phyloP scores from a whole-genome alignment of 2,797 vertebrate species.

The Chloroceryle amazona region DNA sequence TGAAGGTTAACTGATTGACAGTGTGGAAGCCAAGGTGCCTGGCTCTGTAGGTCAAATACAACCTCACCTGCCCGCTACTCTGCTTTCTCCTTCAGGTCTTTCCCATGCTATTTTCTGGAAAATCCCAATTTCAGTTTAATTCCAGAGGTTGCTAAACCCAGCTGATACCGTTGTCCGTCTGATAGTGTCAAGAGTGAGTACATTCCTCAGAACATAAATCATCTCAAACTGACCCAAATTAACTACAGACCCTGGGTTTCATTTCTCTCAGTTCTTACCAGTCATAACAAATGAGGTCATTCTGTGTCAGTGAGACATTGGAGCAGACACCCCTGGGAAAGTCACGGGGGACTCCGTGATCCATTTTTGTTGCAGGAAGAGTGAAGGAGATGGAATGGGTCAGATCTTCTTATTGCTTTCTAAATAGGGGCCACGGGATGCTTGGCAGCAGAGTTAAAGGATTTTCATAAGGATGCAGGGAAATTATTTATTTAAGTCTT shows the following conservation, averaged over 20 bases:
- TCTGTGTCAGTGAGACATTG: slow-evolving; percentile 42
- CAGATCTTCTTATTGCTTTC: not conserved
- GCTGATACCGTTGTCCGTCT: slow-evolving; percentile 36
- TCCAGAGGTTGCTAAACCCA: not conserved
- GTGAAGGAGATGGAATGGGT: not conserved
- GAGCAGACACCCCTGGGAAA: slow-evolving; percentile 31
- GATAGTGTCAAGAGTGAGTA: slow-evolving; percentile 10
- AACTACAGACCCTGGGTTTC: slow-evolving; percentile 72
- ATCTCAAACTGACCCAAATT: slow-evolving; percentile 71
- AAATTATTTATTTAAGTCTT: not conserved
- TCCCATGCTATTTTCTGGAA: not conserved
- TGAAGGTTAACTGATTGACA: slow-evolving; percentile 82
- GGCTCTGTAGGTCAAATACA: slow-evolving; percentile 12
- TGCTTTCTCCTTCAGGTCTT: not conserved
- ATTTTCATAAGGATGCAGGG: not conserved
- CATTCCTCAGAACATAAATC: slow-evolving; percentile 79
- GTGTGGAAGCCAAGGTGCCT: not conserved
- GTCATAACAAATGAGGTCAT: slow-evolving; percentile 83
- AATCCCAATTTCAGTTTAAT: not conserved
- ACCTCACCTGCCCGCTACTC: not conserved
- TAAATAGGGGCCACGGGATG: not conserved
- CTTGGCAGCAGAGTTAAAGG: not conserved
- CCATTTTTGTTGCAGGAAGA: not conserved
- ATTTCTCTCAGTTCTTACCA: slow-evolving; percentile 53
- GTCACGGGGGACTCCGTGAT: not conserved